phyloP scores from a whole-genome alignment of 2,888 invertebrate species.

The Harmothoe impar region DNA sequence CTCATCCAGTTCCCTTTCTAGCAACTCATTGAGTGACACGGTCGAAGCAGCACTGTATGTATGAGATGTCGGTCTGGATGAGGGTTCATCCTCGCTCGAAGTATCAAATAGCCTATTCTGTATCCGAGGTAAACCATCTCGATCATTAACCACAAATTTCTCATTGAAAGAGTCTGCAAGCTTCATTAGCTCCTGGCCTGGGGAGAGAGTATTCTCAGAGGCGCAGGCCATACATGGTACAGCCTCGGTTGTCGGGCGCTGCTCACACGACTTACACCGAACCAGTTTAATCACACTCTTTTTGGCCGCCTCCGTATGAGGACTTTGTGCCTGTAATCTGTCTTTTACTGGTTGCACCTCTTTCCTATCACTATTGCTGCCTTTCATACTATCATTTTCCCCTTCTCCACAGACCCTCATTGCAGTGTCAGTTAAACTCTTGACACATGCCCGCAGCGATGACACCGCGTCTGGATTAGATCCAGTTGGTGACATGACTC shows the following conservation, averaged over 20 bases:
- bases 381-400: neutral
- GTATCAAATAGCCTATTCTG: neutral
- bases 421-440: neutral
- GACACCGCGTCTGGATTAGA: neutral
- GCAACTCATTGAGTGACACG: slow-evolving; percentile 79
- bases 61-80: slow-evolving; percentile 72
- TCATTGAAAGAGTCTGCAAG: slow-evolving; percentile 67
- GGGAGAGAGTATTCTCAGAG: slow-evolving; percentile 47
- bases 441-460: neutral
- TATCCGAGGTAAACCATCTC: slow-evolving; percentile 65
- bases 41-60: slow-evolving; percentile 78
- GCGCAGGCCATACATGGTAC: neutral
- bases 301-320: neutral
- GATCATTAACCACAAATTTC: slow-evolving; percentile 55
- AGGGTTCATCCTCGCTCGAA: slow-evolving; percentile 7
- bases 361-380: neutral
- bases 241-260: slow-evolving; percentile 21
- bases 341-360: neutral
- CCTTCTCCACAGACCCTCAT: neutral
- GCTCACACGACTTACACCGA: slow-evolving; percentile 18
- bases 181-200: slow-evolving; percentile 68
- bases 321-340: neutral
- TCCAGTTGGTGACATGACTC: neutral
- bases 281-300: neutral
- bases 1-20: slow-evolving; percentile 73